A percentile compares a stretch with the other conserved stretches of the same genome.
These are phyloP conservation scores for Steromphala cineraria DNA, from an alignment of 2,888 invertebrate species.

Conservation along the genomic window DNA sequence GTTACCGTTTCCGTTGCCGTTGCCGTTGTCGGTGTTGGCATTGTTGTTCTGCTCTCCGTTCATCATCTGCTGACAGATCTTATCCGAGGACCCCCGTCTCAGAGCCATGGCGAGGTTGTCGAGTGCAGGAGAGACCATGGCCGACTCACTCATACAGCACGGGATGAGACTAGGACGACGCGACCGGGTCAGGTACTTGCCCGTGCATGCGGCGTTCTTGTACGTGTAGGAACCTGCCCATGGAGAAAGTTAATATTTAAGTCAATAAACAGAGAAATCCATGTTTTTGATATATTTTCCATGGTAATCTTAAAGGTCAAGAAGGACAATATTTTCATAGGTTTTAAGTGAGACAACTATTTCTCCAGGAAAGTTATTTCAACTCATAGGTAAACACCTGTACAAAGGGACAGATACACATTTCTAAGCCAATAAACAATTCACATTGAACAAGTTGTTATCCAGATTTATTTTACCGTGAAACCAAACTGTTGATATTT, in stretches of 20 bases:
- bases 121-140: slow-evolving; percentile 39
- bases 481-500: no score
- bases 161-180: slow-evolving; percentile 42
- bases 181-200: slow-evolving; percentile 46
- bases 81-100: slow-evolving; percentile 37
- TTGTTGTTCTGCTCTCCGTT: slow-evolving; percentile 30
- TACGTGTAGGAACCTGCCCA: slow-evolving; percentile 39
- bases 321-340: no score
- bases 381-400: no score
- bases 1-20: slow-evolving; percentile 3
- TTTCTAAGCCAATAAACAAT: no score
- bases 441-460: no score
- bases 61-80: slow-evolving; percentile 1
- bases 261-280: not conserved
- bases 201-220: slow-evolving; percentile 39
- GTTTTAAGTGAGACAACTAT: no score
- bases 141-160: slow-evolving; percentile 35
- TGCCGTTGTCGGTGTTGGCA: slow-evolving; percentile 23
- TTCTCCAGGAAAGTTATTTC: no score
- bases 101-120: slow-evolving; percentile 41
- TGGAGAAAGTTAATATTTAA: no score
- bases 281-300: no score
- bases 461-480: no score
- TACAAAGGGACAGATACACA: not conserved
- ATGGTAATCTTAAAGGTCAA: no score